These are phyloP conservation scores for Calycopis cecrops DNA, from an alignment of 1,140 invertebrate genomes.

Conservation along the genomic window DNA sequence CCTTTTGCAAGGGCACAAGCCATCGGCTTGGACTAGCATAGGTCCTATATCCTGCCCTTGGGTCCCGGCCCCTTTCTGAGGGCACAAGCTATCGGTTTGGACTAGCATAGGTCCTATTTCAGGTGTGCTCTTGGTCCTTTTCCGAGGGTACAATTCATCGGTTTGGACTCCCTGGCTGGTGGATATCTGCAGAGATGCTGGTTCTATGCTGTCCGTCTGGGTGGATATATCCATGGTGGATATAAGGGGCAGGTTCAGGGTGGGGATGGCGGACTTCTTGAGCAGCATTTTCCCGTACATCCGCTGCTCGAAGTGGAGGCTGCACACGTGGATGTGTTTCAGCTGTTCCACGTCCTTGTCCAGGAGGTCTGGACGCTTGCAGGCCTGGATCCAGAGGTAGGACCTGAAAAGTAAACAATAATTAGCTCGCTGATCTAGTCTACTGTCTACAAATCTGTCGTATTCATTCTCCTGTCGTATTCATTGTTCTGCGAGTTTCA, in stretches of 20 bases:
- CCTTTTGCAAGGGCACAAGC: not conserved
- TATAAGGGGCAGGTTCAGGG: slow-evolving; percentile 17
- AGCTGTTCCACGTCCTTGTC: slow-evolving; percentile 23
- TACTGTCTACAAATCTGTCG: too few species aligned
- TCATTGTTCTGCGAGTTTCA: too few species aligned
- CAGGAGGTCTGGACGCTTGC: slow-evolving; percentile 22
- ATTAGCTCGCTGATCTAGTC: not conserved
- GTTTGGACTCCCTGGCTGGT: slow-evolving; percentile 27
- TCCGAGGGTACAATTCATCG: slow-evolving; percentile 1
- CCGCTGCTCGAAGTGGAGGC: slow-evolving; percentile 26
- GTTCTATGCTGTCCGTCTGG: slow-evolving; percentile 18
- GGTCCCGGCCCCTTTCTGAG: not conserved
- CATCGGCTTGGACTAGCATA: too few species aligned
- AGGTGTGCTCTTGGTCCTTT: not conserved
- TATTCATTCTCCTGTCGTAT: too few species aligned
- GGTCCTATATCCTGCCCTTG: not conserved
- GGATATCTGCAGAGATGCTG: slow-evolving; percentile 17
- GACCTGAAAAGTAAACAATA: slow-evolving; percentile 1
- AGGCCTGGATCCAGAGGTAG: slow-evolving; percentile 20
- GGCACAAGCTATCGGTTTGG: too few species aligned
- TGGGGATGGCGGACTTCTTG: slow-evolving; percentile 25
- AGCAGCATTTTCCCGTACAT: slow-evolving; percentile 28
- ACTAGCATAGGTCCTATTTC: not conserved
- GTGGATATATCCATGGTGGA: slow-evolving; percentile 11
- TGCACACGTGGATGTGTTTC: slow-evolving; percentile 24